phyloP scores from a whole-genome alignment of 2,797 vertebrate species.

The Epinephelus coioides region DNA sequence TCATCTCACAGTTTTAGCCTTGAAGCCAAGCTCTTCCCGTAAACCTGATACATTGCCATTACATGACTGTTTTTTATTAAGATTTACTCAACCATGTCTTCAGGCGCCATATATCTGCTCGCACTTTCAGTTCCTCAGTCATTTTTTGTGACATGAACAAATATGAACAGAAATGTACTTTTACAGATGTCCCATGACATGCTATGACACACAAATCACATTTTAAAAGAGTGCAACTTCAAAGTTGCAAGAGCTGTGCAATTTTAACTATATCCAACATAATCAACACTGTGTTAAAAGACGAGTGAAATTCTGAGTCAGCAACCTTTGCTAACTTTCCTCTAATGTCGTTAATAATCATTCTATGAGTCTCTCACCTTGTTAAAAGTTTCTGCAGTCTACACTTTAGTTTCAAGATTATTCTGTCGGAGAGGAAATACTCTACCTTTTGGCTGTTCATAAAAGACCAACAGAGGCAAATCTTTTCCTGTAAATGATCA shows the following conservation, averaged over 20 bases:
- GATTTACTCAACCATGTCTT: constrained; percentile 63
- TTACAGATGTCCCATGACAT: constrained; percentile 2
- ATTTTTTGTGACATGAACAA: constrained; percentile 28
- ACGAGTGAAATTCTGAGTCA: constrained; percentile 1
- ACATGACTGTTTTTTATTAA: constrained; percentile 44
- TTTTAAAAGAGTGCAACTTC: constrained; percentile 3
- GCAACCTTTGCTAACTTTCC: not conserved
- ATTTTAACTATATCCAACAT: constrained; percentile 3
- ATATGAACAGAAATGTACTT: not conserved
- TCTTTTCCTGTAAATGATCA: not conserved
- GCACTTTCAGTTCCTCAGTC: constrained; percentile 20
- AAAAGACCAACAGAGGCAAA: not conserved
- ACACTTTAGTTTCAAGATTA: not conserved
- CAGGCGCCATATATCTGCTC: constrained; percentile 57
- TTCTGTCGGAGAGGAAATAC: not conserved
- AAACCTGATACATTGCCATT: constrained; percentile 46
- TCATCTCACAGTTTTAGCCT: constrained; percentile 49
- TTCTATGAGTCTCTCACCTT: not conserved
- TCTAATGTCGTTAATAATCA: constrained; percentile 2
- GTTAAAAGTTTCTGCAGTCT: not conserved
- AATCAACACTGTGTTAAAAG: constrained; percentile 16
- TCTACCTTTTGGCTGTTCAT: not conserved
- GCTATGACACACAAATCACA: not conserved
- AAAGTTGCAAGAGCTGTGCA: not conserved
- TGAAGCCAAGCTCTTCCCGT: constrained; percentile 29